phyloP scores from a whole-genome alignment of 2,888 invertebrate species.

The Amphipoea oculea region DNA sequence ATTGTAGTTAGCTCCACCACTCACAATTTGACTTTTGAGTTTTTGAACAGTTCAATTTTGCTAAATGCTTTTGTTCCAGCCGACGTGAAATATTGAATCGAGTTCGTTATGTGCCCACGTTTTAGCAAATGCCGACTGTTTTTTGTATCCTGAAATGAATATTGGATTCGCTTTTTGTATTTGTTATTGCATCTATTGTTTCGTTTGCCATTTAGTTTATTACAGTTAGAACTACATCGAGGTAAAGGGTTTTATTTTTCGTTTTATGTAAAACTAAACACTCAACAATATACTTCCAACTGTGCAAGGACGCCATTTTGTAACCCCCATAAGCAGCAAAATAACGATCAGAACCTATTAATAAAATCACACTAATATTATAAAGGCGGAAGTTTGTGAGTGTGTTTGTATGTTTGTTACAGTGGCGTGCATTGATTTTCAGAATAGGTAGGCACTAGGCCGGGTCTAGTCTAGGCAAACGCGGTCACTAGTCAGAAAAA shows the following conservation, averaged over 20 bases:
- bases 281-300: not conserved
- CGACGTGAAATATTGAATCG: slow-evolving; percentile 50
- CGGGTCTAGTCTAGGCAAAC: no score
- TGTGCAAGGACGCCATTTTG: not conserved
- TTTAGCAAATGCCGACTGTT: slow-evolving; percentile 35
- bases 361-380: slow-evolving; percentile 24
- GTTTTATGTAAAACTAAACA: not conserved
- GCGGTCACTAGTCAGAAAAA: no score
- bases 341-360: slow-evolving; percentile 30
- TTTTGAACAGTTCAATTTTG: slow-evolving; percentile 63
- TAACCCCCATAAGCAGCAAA: slow-evolving; percentile 33
- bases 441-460: no score
- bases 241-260: not conserved
- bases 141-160: slow-evolving; percentile 29
- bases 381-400: no score
- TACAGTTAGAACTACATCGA: not conserved
- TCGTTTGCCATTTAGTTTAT: slow-evolving; percentile 6
- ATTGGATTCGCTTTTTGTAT: slow-evolving; percentile 32
- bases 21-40: slow-evolving; percentile 68
- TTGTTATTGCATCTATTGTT: slow-evolving; percentile 15
- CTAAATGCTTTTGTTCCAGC: slow-evolving; percentile 62
- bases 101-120: slow-evolving; percentile 28
- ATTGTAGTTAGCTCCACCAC: slow-evolving; percentile 72
- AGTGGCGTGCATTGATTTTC: no score
- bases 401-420: no score